Percentiles rank a stretch among this genome's conserved stretches.
These are phyloP conservation scores for Phragmatobia fuliginosa DNA, from an alignment of 2,888 invertebrate species.

Conservation along the genomic window DNA sequence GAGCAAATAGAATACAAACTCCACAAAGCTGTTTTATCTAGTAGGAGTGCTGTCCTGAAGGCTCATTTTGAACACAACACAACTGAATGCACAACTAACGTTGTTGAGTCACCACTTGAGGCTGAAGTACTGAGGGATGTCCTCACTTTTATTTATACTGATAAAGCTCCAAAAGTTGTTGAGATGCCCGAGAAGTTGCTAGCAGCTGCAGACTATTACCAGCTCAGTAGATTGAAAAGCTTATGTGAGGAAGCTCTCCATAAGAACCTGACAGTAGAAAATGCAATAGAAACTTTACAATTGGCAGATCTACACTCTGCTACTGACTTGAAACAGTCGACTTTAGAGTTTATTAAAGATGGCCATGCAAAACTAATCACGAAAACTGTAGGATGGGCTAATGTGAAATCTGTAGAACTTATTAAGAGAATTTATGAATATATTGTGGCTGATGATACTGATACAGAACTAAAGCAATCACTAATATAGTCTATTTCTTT, in stretches of 20 bases:
- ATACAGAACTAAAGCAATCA: slow-evolving; percentile 57
- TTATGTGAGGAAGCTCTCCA: slow-evolving; percentile 80
- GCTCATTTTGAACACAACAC: slow-evolving; percentile 83
- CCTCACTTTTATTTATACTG: slow-evolving; percentile 77
- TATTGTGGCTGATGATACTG: slow-evolving; percentile 75
- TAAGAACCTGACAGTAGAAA: slow-evolving; percentile 78
- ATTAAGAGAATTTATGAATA: slow-evolving; percentile 80
- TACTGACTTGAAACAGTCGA: slow-evolving; percentile 68
- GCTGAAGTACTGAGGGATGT: slow-evolving; percentile 76
- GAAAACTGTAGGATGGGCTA: slow-evolving; percentile 78
- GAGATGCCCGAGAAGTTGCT: slow-evolving; percentile 79
- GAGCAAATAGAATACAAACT: slow-evolving; percentile 76
- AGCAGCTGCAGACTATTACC: slow-evolving; percentile 81
- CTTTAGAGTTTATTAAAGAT: slow-evolving; percentile 80
- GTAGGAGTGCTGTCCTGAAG: slow-evolving; percentile 77
- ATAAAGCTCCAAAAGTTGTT: slow-evolving; percentile 77
- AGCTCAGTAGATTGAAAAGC: slow-evolving; percentile 74
- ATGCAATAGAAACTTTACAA: slow-evolving; percentile 79
- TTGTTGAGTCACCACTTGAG: slow-evolving; percentile 76
- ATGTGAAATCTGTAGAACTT: slow-evolving; percentile 75
- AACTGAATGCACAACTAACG: slow-evolving; percentile 74
- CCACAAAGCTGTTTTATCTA: slow-evolving; percentile 79
- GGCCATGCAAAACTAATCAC: slow-evolving; percentile 78
- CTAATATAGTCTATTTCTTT: slow-evolving; percentile 1
- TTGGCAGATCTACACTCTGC: slow-evolving; percentile 80